phyloP scores from a whole-genome alignment of 1,140 invertebrate species.

The Drosophila baimaii region DNA sequence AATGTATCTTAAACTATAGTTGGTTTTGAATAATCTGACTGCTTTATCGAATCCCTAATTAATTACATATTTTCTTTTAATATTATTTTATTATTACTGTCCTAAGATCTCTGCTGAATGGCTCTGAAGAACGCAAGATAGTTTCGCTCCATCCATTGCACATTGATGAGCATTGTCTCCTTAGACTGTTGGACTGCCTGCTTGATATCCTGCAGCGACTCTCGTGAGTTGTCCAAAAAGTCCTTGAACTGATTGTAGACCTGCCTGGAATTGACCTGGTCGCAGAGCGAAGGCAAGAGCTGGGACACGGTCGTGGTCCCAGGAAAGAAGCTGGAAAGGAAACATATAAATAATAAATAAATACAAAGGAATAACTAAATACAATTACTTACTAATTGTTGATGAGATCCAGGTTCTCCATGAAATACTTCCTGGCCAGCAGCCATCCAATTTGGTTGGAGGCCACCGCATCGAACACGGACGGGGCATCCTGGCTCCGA shows the following conservation, averaged over 20 bases:
- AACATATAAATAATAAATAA: no score
- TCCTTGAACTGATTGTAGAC: conserved; percentile 84
- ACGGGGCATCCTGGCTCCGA: conserved; percentile 88
- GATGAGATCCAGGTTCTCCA: conserved; percentile 85
- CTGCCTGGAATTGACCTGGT: conserved; percentile 81
- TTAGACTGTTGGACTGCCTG: conserved; percentile 84
- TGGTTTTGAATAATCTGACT: not conserved
- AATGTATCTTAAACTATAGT: not conserved
- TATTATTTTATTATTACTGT: not conserved
- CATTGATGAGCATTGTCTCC: conserved; percentile 84
- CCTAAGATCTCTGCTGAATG: not conserved
- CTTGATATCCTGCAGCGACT: conserved; percentile 83
- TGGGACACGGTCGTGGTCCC: conserved; percentile 77
- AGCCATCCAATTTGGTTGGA: conserved; percentile 86
- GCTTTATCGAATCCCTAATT: no score
- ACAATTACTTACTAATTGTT: conserved; percentile 85
- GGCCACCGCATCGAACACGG: conserved; percentile 86
- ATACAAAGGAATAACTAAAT: no score
- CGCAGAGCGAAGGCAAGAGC: conserved; percentile 82
- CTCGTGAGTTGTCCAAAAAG: conserved; percentile 80
- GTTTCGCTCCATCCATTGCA: conserved; percentile 85
- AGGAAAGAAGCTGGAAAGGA: conserved; percentile 78
- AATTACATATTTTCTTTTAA: not conserved
- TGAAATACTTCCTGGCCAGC: conserved; percentile 87
- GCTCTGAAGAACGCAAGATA: conserved; percentile 41